These are phyloP conservation scores for Xiphorhynchus elegans DNA, from an alignment of 2,113 vertebrate genomes.

Conservation along the genomic window DNA sequence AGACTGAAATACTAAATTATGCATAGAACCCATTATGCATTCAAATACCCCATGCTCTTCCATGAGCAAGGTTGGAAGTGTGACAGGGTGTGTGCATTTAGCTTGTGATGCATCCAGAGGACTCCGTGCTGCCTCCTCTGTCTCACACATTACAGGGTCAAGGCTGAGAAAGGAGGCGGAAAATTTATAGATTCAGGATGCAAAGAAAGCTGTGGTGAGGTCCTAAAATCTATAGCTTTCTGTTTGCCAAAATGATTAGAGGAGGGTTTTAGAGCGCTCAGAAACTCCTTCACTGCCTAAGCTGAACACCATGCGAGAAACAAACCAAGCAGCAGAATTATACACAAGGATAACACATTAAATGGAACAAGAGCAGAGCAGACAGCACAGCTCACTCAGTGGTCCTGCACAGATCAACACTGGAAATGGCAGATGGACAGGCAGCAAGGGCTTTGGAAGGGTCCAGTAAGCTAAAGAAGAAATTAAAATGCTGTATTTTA, in stretches of 20 bases:
- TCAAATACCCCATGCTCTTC: neutral
- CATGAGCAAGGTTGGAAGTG: rapidly evolving
- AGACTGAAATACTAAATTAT: neutral
- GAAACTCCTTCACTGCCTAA: neutral
- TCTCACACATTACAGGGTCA: neutral
- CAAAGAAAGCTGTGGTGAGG: neutral
- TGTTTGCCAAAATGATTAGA: neutral
- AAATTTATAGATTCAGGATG: neutral
- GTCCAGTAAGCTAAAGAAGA: neutral
- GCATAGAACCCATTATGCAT: neutral
- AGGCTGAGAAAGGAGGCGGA: neutral
- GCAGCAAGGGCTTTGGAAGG: neutral
- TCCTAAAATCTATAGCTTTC: neutral
- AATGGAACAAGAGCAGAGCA: neutral
- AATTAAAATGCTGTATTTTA: neutral
- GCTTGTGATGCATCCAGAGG: neutral
- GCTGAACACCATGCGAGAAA: neutral
- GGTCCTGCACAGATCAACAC: rapidly evolving
- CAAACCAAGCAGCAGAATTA: neutral
- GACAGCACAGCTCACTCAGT: rapidly evolving
- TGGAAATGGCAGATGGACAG: neutral
- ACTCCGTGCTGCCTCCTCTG: neutral
- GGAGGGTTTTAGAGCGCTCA: neutral
- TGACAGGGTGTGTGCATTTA: neutral
- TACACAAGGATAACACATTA: rapidly evolving